phyloP scores from a whole-genome alignment of 2,113 vertebrate species.

The Ciconia maguari region DNA sequence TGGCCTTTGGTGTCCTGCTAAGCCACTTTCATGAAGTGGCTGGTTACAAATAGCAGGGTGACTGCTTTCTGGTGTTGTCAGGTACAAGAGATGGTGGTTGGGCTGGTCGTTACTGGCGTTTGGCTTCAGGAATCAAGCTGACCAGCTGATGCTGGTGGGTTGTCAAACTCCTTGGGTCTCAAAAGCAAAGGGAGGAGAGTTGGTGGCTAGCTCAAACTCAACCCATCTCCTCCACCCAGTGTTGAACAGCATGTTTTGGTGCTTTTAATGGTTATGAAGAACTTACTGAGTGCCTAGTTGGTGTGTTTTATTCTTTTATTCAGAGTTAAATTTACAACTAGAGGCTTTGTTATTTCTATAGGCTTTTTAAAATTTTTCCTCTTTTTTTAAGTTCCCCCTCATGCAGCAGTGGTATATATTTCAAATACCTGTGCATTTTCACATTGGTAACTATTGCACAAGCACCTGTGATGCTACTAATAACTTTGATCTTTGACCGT shows the following conservation, averaged over 20 bases:
- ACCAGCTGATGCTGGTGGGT: not conserved
- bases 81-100: not conserved
- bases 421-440: not conserved
- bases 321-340: not conserved
- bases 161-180: not conserved
- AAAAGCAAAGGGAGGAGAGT: not conserved
- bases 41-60: not conserved
- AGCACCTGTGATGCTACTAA: not conserved
- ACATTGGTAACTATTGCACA: not conserved
- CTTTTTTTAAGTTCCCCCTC: not conserved
- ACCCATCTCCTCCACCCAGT: not conserved
- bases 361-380: not conserved
- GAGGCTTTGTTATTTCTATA: not conserved
- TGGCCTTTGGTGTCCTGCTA: not conserved
- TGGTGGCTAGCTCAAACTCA: not conserved
- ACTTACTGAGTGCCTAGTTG: not conserved
- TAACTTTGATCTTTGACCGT: not conserved
- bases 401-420: not conserved
- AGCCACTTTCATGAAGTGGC: not conserved
- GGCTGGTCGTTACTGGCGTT: fast-evolving
- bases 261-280: not conserved
- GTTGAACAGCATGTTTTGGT: not conserved
- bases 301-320: not conserved
- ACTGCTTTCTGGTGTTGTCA: not conserved
- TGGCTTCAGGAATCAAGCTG: not conserved